These are phyloP conservation scores for Amphiura filiformis DNA, from an alignment of 35 echinoderm and acorn worm genomes.

Conservation along the genomic window DNA sequence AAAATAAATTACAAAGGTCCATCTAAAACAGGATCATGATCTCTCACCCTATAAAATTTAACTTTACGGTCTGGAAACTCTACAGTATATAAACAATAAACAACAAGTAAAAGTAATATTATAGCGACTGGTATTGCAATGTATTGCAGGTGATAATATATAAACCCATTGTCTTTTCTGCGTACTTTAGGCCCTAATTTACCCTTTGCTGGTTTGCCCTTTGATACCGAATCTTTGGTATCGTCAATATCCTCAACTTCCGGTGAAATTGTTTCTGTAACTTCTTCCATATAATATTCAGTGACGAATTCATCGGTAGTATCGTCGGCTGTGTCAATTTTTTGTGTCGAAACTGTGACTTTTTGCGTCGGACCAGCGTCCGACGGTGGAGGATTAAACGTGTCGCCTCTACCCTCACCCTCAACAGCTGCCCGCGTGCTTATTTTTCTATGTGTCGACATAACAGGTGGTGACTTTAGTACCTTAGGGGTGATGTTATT, in stretches of 20 bases:
- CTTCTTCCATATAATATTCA: neutral
- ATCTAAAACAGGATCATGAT: conserved; percentile 41
- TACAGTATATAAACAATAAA: conserved; percentile 50
- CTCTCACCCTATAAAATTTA: conserved; percentile 60
- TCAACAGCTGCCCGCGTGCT: neutral
- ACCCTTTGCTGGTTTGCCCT: neutral
- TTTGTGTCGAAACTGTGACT: no score
- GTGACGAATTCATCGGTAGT: neutral
- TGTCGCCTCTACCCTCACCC: neutral
- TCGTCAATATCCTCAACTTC: neutral
- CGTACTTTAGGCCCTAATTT: neutral
- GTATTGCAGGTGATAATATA: conserved; percentile 31
- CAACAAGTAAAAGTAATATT: conserved; percentile 39
- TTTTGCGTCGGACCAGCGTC: no score
- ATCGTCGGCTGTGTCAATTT: no score
- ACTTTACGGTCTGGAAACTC: conserved; percentile 54
- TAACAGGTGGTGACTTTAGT: neutral
- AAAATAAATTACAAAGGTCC: neutral
- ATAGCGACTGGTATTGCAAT: conserved; percentile 54
- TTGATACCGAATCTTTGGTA: neutral
- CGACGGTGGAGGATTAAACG: no score
- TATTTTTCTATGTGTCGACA: neutral
- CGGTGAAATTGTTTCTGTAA: neutral
- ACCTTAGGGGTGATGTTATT: neutral
- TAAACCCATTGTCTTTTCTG: neutral